Evolutionary conservation across 2,888 invertebrate genomes (phyloP), one percentile per base, ranked within the genome.

Genomic region (Molorchus minor): DNA sequence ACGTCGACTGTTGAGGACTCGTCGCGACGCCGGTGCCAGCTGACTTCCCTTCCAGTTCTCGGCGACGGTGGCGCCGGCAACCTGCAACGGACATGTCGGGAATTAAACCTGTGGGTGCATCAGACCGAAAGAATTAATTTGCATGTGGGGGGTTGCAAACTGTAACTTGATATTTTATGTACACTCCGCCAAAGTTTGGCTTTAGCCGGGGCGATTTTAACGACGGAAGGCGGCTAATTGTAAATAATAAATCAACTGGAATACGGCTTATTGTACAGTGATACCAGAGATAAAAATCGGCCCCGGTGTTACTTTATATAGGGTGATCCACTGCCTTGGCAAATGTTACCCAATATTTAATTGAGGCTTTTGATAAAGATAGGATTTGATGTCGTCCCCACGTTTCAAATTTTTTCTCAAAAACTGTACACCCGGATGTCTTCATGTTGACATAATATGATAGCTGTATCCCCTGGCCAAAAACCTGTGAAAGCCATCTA

Each of bases 1-100:
- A 80, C 83, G 82, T 82, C 83, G 84, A 84, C 83, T 84, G 82
- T 80, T 77, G 80, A 81, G 82, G 82, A 82, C 80, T 79, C 80
- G 79, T 78, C 81, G 82, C 82, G 83, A 82, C 80, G 83, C 80
- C 81, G 79, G 80, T 78, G 77, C 79, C 80, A 80, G 80, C 78
- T 77, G 78, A 78, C 75, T 72, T 67, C 75, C 75, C 77, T 78
- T 68, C 75, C 72, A 72, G 71, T 67, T 58, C 53, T 54, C 61
- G 65, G 70, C 75, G 79, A 77, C 70, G 68, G 70, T 71, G 75
- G 78, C 79, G 79, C 79, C 77, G 68, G 77, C 73, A 77, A 79
- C 79, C 80, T 80, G 80, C 80, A 80, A 79, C 80, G 79, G 79
- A 77, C 72, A 76, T 68, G 73, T 59, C 57, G 47, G 58, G 68